Evolutionary conservation across 2,113 vertebrate species (phyloP).

Genomic region (Xiphorhynchus elegans): DNA sequence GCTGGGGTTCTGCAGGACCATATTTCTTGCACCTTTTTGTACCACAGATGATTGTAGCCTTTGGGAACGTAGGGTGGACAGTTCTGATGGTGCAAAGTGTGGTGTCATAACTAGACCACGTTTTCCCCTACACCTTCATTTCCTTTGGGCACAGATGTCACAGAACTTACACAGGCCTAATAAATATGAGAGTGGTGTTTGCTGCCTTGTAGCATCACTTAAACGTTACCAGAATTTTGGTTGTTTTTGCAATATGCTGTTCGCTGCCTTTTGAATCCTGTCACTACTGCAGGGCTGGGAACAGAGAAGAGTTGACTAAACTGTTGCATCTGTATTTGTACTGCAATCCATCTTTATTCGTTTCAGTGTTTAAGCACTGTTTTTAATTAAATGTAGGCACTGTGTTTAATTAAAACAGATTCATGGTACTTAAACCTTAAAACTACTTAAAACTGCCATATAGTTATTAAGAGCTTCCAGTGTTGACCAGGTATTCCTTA

Average conservation of each 20-base stretch:
- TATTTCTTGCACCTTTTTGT: not conserved
- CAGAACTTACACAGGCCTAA: not conserved
- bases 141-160: not conserved
- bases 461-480: not conserved
- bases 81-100: accelerated
- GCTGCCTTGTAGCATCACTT: too few species aligned
- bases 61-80: not conserved
- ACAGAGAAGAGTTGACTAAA: not conserved
- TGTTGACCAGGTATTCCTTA: not conserved
- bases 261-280: not conserved
- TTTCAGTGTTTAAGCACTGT: not conserved
- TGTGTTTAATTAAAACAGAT: not conserved
- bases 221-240: not conserved
- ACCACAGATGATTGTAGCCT: not conserved
- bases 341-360: not conserved
- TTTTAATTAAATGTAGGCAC: not conserved
- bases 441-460: not conserved
- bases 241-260: not conserved
- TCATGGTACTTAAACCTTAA: not conserved
- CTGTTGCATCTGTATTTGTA: not conserved
- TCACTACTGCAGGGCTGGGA: not conserved
- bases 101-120: not conserved
- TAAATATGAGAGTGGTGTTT: not conserved
- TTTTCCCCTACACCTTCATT: not conserved
- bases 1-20: not conserved